These are phyloP conservation scores for Xylocopa sonorina DNA, from an alignment of 1,140 invertebrate genomes.

Conservation along the genomic window DNA sequence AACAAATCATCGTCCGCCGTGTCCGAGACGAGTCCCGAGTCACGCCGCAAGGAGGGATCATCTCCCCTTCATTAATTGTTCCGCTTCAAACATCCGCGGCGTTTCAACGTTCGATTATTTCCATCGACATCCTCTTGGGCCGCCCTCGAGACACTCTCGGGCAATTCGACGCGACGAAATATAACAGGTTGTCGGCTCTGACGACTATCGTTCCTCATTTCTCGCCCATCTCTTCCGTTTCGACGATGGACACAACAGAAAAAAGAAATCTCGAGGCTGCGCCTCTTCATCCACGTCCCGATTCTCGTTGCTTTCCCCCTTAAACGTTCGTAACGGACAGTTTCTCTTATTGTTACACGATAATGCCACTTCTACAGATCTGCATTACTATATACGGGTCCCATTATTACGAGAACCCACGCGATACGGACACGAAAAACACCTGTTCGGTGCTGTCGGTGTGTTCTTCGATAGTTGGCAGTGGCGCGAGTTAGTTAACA, in stretches of 20 bases:
- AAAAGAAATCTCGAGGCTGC: background rate
- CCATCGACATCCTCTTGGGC: background rate
- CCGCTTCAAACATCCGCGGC: background rate
- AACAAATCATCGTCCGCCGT: conserved; percentile 72
- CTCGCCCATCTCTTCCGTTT: conserved; percentile 36
- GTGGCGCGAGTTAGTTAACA: conserved; percentile 20
- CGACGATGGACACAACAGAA: conserved; percentile 11
- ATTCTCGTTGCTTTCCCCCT: no score
- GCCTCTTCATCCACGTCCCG: no score
- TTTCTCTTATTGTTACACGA: background rate
- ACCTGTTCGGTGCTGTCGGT: background rate
- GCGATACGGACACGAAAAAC: background rate
- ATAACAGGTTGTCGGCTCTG: conserved; percentile 74
- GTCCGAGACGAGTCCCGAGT: conserved; percentile 22
- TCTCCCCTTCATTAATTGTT: background rate
- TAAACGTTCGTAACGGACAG: background rate
- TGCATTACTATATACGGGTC: background rate
- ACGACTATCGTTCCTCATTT: conserved; percentile 55
- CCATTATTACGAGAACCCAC: background rate
- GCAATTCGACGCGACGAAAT: conserved; percentile 60
- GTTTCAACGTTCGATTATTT: background rate
- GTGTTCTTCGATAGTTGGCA: conserved; percentile 7
- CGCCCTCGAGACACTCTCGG: conserved; percentile 13
- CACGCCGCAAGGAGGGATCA: background rate
- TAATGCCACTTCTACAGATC: background rate